A percentile compares a stretch with the other conserved stretches of the same genome.
Conservation (phyloP, 2,888 invertebrate genomes). For the Pilophorus perplexus region DNA sequence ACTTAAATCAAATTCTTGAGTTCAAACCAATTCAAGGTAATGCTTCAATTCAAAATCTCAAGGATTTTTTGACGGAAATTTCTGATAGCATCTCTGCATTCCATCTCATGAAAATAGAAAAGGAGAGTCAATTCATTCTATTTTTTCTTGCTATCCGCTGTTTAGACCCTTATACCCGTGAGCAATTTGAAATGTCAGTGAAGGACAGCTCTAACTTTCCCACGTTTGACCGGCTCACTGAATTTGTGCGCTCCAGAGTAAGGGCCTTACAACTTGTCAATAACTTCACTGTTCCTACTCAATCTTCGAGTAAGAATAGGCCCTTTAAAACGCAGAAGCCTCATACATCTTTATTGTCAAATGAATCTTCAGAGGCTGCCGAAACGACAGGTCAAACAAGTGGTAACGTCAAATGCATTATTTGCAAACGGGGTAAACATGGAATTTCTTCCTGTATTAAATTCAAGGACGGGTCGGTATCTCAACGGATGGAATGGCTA, state of each 20-base stretch:
- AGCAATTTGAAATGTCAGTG: conserved; percentile 4
- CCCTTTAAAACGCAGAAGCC: not conserved
- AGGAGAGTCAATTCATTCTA: conserved; percentile 7
- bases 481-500: not conserved
- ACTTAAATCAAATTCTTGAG: conserved; percentile 4
- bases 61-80: conserved; percentile 3
- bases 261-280: not conserved
- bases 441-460: not conserved
- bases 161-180: conserved; percentile 7
- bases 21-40: too few species aligned
- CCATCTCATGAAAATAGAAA: conserved; percentile 1
- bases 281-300: not conserved
- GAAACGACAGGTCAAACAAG: not conserved
- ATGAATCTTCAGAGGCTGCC: not conserved
- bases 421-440: not conserved
- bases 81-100: conserved; percentile 16
- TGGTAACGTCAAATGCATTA: not conserved
- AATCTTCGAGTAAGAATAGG: not conserved
- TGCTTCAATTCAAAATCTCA: too few species aligned
- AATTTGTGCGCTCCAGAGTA: not conserved
- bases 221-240: not conserved
- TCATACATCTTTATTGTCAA: not conserved
- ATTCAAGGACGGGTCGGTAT: not conserved
- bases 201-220: not conserved
- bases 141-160: conserved; percentile 14